Base-by-base conservation (phyloP, 2,113 vertebrate species). In the Amblyopsis rosae region DNA sequence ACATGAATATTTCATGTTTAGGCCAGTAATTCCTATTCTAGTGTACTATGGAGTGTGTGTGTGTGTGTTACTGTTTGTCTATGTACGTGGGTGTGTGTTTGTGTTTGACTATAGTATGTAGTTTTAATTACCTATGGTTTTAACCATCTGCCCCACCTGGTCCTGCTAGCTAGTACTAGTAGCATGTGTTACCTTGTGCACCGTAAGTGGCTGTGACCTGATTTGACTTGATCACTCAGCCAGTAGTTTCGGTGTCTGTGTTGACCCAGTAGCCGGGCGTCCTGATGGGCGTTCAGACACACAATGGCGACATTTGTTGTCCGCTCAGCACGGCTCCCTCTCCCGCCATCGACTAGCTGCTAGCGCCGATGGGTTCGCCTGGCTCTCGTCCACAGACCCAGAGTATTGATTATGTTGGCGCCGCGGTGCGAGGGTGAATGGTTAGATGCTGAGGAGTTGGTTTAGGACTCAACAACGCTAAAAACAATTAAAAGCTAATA, bases 1-100 rank as follows among this genome's bases (percentile, higher is more conserved):
- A 91, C 82, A 93, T 93, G 83, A 90, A 93, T 93, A 93, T 92
- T 93, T 92, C 82, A 93, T 93, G 87, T 87, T 79, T 85, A 88
- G 89, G 86, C 87, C 89, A 89, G 87, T 92, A 88, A 93, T 92
- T 92, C 89, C 90, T 87, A 90, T 82, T 92, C 55, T 72, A 68
- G 57, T 67, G 50, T 54, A 19, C 26, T 67, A 17, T 63, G 61
- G 12, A 47, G 17, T 67, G 71, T 51, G 64, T 62, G 17, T 6
- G 61, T 62, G 61, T 19, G 13, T 49, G 35, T 61, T 7, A 11
- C 10, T 26, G 58, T 12, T 51, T 50, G 55, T 46, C 12, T 63
- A 47, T 26, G 45, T 58, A 53, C 56, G 70, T 55, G 70, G 12
- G 32, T 60, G 61, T 51, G 70, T 55, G 70, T 35, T 10, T 59